These are phyloP conservation scores for Rhadina sibilatrix DNA, from an alignment of 2,113 vertebrate genomes.

Conservation along the genomic window DNA sequence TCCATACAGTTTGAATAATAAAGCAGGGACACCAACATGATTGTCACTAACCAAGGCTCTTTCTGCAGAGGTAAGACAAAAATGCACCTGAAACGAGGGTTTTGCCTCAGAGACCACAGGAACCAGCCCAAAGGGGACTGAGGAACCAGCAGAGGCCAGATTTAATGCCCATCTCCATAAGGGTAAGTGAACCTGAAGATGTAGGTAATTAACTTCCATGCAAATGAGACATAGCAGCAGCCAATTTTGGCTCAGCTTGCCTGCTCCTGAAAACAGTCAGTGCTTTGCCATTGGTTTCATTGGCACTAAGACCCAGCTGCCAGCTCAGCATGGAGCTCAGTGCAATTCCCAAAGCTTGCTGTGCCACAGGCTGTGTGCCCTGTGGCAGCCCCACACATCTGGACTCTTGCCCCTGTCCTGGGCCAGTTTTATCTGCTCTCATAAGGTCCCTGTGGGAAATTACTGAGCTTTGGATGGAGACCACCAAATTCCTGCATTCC, in stretches of 20 bases:
- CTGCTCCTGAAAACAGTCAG: not conserved
- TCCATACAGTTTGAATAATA: not conserved
- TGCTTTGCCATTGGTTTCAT: not conserved
- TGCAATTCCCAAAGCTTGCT: not conserved
- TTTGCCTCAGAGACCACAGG: not conserved
- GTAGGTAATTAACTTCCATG: not conserved
- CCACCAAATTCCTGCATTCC: not conserved
- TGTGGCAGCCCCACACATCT: fast-evolving
- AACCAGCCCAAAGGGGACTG: not conserved
- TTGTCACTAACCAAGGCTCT: not conserved
- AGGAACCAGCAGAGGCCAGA: not conserved
- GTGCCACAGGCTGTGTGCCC: not conserved
- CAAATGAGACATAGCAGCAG: not conserved
- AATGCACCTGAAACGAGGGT: not conserved
- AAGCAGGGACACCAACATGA: not conserved
- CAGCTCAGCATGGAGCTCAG: not conserved
- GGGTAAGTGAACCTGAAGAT: not conserved
- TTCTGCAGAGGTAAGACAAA: not conserved
- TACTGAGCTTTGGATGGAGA: not conserved
- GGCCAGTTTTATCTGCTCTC: not conserved
- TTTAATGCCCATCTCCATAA: not conserved
- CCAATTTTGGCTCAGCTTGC: not conserved
- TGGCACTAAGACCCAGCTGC: not conserved
- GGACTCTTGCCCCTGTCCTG: not conserved
- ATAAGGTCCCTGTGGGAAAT: not conserved